A percentile compares a stretch with the other conserved stretches of the same genome.
phyloP scores from a whole-genome alignment of 2,113 vertebrate species.

The Spheniscus mendiculus region DNA sequence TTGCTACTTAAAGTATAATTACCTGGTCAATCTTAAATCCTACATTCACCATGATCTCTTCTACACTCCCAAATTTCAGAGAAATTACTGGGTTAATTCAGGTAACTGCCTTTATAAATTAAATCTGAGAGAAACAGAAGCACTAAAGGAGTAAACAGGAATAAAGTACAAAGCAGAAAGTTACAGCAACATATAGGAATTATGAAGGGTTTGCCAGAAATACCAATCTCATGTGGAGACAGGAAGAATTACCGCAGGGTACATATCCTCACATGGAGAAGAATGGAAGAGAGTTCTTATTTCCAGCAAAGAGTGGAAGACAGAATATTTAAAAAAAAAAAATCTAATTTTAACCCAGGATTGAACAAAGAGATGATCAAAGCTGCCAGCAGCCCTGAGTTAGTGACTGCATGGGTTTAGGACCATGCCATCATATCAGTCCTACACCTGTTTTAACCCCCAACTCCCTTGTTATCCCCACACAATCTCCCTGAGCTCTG shows the following conservation, averaged over 20 bases:
- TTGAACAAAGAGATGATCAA: not conserved
- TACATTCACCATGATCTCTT: not conserved
- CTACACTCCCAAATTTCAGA: not conserved
- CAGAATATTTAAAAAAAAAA: not conserved
- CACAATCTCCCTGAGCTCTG: not conserved
- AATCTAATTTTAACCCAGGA: not conserved
- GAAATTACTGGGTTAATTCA: conserved; percentile 15
- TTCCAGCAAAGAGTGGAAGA: not conserved
- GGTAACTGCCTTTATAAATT: not conserved
- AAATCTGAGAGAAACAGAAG: not conserved
- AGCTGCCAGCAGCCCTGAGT: not conserved
- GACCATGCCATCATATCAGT: not conserved
- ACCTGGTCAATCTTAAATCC: not conserved
- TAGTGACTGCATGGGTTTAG: not conserved
- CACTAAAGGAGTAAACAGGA: not conserved
- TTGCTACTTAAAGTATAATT: not conserved
- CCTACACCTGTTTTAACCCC: not conserved
- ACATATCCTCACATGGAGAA: not conserved
- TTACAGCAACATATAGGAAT: conserved; percentile 41
- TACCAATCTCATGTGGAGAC: conserved; percentile 41
- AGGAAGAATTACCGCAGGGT: conserved; percentile 24
- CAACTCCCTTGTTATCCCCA: not conserved
- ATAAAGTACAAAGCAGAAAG: not conserved
- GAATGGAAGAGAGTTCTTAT: not conserved
- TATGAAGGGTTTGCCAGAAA: conserved; percentile 43